phyloP scores from a whole-genome alignment of 2,113 vertebrate species.

The Toxostoma redivivum region DNA sequence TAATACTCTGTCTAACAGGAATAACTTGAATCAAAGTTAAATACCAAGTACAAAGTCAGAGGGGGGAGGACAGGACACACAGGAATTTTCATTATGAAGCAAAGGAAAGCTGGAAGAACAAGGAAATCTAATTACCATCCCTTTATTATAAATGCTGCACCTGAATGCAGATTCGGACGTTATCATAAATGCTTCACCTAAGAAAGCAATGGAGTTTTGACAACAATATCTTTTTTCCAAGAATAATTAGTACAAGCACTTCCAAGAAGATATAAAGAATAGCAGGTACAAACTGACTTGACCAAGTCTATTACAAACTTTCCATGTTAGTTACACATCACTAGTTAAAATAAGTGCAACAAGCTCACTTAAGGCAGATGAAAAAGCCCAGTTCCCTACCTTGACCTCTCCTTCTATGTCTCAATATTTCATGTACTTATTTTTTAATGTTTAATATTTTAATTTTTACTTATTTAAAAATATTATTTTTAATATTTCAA shows the following conservation, averaged over 20 bases:
- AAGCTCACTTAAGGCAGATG: neutral
- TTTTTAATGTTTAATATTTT: neutral
- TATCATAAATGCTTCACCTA: constrained; percentile 30
- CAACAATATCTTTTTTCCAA: constrained; percentile 45
- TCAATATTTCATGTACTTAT: neutral
- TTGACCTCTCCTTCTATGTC: neutral
- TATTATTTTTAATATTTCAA: neutral
- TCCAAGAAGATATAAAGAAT: constrained; percentile 35
- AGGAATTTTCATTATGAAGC: constrained; percentile 41
- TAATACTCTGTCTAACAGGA: constrained; percentile 52
- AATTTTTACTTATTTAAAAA: neutral
- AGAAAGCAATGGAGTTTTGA: constrained; percentile 41
- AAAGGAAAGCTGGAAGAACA: constrained; percentile 2
- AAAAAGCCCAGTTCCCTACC: neutral
- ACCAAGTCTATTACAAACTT: neutral
- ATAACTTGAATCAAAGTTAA: constrained; percentile 58
- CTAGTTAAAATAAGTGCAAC: neutral
- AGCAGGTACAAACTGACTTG: constrained; percentile 44
- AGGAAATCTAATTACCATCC: constrained; percentile 38
- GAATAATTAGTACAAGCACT: constrained; percentile 39
- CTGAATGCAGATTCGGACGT: constrained; percentile 40
- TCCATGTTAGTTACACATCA: neutral
- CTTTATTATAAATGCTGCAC: constrained; percentile 27
- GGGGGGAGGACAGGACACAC: constrained; percentile 39
- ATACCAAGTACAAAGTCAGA: constrained; percentile 43